A percentile compares a stretch with the other conserved stretches of the same genome.
phyloP scores from a whole-genome alignment of 2,888 invertebrate species.

The Drosophila flavopinicola region DNA sequence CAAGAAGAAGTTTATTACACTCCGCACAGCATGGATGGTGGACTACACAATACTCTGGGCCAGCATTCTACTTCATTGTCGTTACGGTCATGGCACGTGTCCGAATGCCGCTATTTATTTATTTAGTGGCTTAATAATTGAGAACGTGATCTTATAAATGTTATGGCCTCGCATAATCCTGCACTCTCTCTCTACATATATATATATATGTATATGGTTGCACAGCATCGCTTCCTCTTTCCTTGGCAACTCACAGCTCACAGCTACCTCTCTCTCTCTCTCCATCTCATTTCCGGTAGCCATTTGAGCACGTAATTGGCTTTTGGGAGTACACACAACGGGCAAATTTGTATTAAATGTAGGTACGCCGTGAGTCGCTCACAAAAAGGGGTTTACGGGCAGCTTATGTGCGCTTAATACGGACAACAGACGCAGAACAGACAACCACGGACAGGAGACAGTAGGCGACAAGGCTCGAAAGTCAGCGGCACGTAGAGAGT shows the following conservation, averaged over 20 bases:
- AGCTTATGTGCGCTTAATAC: conserved; percentile 73
- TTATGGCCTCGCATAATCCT: conserved; percentile 55
- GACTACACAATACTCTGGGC: conserved; percentile 4
- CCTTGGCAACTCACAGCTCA: too few species aligned
- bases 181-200: conserved; percentile 4
- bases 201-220: not conserved
- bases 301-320: conserved; percentile 77
- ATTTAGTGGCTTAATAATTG: conserved; percentile 80
- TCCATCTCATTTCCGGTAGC: conserved; percentile 33
- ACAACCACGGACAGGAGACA: conserved; percentile 11
- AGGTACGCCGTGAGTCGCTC: conserved; percentile 43
- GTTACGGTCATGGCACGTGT: conserved; percentile 60
- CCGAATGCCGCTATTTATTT: conserved; percentile 68
- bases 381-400: conserved; percentile 70
- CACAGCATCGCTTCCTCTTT: not conserved
- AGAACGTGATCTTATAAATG: conserved; percentile 78
- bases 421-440: conserved; percentile 33
- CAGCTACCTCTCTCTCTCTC: not conserved
- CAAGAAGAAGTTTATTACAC: conserved; percentile 40
- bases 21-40: not conserved
- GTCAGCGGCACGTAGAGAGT: conserved; percentile 51
- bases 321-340: conserved; percentile 71
- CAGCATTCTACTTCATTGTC: conserved; percentile 27
- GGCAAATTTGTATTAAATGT: conserved; percentile 74
- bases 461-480: conserved; percentile 57